phyloP scores from a whole-genome alignment of 1,140 invertebrate species.

The Neotoxoptera formosana region DNA sequence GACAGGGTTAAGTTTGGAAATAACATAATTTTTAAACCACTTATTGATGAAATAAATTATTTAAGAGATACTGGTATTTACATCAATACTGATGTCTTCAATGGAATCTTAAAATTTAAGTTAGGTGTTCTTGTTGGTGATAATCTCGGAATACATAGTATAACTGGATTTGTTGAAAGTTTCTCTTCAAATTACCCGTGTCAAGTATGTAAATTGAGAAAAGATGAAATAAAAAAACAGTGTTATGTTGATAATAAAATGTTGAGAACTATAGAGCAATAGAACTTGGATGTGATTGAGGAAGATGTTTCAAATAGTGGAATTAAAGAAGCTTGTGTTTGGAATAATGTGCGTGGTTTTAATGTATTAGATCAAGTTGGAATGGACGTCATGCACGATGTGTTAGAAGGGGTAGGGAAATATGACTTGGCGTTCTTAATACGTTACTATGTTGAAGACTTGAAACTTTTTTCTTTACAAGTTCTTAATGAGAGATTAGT shows the following conservation, averaged over 20 bases:
- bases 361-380: neutral
- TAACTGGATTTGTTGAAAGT: neutral
- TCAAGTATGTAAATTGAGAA: neutral
- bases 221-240: neutral
- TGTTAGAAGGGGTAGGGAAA: neutral
- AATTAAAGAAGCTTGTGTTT: constrained; percentile 9
- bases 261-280: neutral
- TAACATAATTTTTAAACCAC: constrained; percentile 45
- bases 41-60: constrained; percentile 60
- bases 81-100: neutral
- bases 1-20: constrained; percentile 41
- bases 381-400: neutral
- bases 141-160: neutral
- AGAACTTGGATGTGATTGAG: neutral
- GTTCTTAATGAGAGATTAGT: neutral
- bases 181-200: neutral
- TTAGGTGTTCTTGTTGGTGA: neutral
- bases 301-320: constrained; percentile 3
- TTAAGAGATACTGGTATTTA: constrained; percentile 58
- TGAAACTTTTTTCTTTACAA: neutral
- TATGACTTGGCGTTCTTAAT: neutral
- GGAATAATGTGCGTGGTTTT: neutral
- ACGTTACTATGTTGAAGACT: neutral
- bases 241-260: neutral
- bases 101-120: neutral